A percentile compares a stretch with the other conserved stretches of the same genome.
phyloP scores from a whole-genome alignment of 2,797 vertebrate species.

The Myotis planiceps region DNA sequence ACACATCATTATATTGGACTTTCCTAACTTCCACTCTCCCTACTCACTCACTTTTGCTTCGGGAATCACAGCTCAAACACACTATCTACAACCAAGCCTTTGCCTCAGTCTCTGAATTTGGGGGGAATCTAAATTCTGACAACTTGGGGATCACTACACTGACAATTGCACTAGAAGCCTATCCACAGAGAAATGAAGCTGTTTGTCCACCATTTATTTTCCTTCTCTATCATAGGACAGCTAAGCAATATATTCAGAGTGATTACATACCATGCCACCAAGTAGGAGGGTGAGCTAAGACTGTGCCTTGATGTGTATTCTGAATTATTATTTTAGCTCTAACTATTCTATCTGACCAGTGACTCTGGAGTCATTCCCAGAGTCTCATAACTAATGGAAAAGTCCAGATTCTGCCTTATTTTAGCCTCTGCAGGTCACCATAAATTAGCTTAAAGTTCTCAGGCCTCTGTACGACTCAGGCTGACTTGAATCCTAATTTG shows the following conservation, averaged over 20 bases:
- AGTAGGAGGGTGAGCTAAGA: slow-evolving; percentile 61
- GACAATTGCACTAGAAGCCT: background rate
- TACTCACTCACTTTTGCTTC: background rate
- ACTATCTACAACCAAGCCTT: background rate
- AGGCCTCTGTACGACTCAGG: slow-evolving; percentile 70
- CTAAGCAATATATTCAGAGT: background rate
- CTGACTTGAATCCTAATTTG: slow-evolving; percentile 79
- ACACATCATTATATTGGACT: background rate
- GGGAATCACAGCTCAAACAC: background rate
- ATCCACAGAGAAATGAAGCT: background rate
- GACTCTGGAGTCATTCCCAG: slow-evolving; percentile 58
- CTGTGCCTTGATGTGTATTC: slow-evolving; percentile 59
- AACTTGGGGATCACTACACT: background rate
- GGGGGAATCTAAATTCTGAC: background rate
- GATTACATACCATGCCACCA: slow-evolving; percentile 1
- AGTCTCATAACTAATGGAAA: slow-evolving; percentile 59
- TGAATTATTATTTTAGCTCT: slow-evolving; percentile 62
- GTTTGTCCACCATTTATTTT: background rate
- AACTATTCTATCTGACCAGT: slow-evolving; percentile 59
- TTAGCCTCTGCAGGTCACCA: slow-evolving; percentile 67
- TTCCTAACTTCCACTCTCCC: background rate
- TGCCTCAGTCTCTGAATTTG: background rate
- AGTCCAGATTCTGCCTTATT: slow-evolving; percentile 72
- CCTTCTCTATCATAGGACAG: background rate
- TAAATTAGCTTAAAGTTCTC: slow-evolving; percentile 75